Evolutionary conservation across 2,888 invertebrate genomes (phyloP).

Genomic region (Oligia fasciuncula): DNA sequence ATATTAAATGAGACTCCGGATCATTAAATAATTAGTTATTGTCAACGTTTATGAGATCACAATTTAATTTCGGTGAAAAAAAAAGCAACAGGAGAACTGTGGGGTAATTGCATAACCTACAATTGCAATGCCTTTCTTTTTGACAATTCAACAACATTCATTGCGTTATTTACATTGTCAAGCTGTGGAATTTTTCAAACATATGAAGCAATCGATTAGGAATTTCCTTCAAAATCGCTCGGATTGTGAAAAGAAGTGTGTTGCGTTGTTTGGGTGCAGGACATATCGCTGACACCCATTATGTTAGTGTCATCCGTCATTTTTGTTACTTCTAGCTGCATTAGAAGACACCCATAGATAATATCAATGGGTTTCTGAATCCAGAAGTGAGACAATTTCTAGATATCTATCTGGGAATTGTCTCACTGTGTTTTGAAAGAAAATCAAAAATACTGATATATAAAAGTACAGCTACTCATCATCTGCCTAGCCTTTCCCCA

Average conservation of each 20-base stretch:
- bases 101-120: neutral
- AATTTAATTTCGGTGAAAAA: slow-evolving; percentile 1
- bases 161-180: neutral
- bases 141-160: neutral
- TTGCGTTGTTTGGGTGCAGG: neutral
- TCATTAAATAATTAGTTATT: slow-evolving; percentile 15
- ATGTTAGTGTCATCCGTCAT: no score
- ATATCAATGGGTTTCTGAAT: no score
- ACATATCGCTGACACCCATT: neutral
- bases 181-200: neutral
- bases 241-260: neutral
- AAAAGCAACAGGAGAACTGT: neutral
- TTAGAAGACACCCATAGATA: no score
- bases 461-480: neutral
- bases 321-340: no score
- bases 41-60: neutral
- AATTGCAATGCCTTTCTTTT: neutral
- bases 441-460: no score
- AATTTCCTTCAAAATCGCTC: neutral
- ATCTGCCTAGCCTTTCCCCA: no score
- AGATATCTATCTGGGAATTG: no score
- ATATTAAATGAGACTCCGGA: slow-evolving; percentile 3
- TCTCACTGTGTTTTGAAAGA: no score
- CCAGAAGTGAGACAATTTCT: no score
- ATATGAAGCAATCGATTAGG: neutral